A percentile compares a stretch with the other conserved stretches of the same genome.
Evolutionary conservation across 2,888 invertebrate species (phyloP).

Genomic region (Apodemia mormo): DNA sequence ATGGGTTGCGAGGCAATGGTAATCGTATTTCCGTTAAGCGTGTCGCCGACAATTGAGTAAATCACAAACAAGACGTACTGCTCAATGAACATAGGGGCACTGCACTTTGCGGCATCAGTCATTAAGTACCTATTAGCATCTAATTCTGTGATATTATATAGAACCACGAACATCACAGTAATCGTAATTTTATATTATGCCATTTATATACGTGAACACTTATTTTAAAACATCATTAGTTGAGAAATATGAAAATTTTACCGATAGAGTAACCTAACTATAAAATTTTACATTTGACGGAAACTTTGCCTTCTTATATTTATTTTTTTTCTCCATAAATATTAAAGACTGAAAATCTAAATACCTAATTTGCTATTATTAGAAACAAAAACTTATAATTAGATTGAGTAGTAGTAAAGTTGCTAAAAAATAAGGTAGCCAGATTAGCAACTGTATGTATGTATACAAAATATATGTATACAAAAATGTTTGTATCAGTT

Average conservation of each 20-base stretch:
- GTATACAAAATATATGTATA: too few relatives aligned
- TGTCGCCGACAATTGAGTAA: constrained; percentile 53
- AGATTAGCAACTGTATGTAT: too few relatives aligned
- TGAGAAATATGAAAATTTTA: neutral
- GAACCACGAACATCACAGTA: neutral
- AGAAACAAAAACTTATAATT: too few relatives aligned
- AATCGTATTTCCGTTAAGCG: constrained; percentile 29
- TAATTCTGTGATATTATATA: neutral
- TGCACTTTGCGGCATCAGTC: constrained; percentile 49
- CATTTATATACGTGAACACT: neutral
- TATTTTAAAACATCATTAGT: neutral
- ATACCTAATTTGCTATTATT: too few relatives aligned
- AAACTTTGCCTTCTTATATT: too few relatives aligned
- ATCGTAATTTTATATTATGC: neutral
- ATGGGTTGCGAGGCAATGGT: constrained; percentile 27
- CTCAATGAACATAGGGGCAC: constrained; percentile 64
- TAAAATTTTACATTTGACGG: too few relatives aligned
- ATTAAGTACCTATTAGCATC: neutral
- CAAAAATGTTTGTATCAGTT: too few relatives aligned
- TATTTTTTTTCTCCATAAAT: too few relatives aligned
- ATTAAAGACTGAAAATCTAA: too few relatives aligned
- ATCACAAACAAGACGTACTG: constrained; percentile 53
- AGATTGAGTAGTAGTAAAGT: too few relatives aligned
- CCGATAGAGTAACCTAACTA: too few relatives aligned
- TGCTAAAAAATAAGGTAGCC: too few relatives aligned